Conservation (phyloP, 2,888 invertebrate species). For the Brachynemurus nebulosus region DNA sequence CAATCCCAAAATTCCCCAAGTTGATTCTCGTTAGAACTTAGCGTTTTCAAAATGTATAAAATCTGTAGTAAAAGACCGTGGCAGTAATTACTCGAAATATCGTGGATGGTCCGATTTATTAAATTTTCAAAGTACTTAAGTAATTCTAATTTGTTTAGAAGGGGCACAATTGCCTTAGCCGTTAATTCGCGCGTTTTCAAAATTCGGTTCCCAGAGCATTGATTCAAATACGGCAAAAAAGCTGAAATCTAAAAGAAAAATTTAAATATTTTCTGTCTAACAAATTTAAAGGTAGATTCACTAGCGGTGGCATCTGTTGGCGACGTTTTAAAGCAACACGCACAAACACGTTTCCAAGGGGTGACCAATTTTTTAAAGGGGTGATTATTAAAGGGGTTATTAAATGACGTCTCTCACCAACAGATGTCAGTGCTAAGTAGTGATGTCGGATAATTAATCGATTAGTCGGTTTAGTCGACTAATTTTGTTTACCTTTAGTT, state of each 20-base stretch:
- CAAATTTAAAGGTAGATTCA: conserved; percentile 6
- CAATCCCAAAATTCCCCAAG: conserved; percentile 3
- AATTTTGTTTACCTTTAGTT: too few species aligned
- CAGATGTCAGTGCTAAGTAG: too few species aligned
- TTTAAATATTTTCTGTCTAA: not conserved
- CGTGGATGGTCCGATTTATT: conserved; percentile 21
- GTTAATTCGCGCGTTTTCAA: conserved; percentile 58
- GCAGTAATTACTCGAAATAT: conserved; percentile 39
- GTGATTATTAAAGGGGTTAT: too few species aligned
- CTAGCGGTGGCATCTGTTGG: too few species aligned
- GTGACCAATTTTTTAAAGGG: too few species aligned
- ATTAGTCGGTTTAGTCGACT: too few species aligned
- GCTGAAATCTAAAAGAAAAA: conserved; percentile 40
- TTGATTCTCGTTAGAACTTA: conserved; percentile 5
- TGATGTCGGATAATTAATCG: too few species aligned
- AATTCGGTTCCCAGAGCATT: conserved; percentile 49
- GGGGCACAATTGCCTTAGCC: conserved; percentile 50
- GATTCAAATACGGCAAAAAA: conserved; percentile 48
- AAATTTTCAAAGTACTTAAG: conserved; percentile 25
- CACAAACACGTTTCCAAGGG: too few species aligned
- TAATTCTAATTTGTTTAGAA: conserved; percentile 33
- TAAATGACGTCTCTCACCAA: too few species aligned
- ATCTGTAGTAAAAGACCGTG: conserved; percentile 51
- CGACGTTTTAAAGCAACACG: too few species aligned
- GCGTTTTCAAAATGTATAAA: conserved; percentile 4